Conservation (phyloP, 2,113 vertebrate species). For the Poeciliopsis retropinna region DNA sequence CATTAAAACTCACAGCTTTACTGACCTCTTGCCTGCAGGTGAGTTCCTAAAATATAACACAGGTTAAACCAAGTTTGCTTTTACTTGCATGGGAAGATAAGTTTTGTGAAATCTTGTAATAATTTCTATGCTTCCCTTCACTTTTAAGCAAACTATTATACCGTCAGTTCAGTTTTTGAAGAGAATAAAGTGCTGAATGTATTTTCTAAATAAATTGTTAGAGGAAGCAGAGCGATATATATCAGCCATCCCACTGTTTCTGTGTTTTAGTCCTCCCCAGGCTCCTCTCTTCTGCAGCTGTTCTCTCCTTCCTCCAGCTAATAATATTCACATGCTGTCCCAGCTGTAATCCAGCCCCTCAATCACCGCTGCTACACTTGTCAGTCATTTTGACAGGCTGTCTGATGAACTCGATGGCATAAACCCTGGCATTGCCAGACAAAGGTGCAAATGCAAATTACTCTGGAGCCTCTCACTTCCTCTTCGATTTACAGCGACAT, state of each 20-base stretch:
- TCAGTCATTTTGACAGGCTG: constrained; percentile 61
- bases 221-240: neutral
- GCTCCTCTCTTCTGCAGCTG: constrained; percentile 13
- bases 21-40: too few relatives aligned
- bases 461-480: neutral
- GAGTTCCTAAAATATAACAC: too few relatives aligned
- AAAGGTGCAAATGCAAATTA: constrained; percentile 7
- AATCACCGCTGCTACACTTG: constrained; percentile 36
- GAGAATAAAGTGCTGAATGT: neutral
- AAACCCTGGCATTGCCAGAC: constrained; percentile 32
- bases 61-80: too few relatives aligned
- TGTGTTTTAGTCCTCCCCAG: constrained; percentile 1
- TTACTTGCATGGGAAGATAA: too few relatives aligned
- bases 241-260: constrained; percentile 2
- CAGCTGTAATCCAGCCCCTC: constrained; percentile 50
- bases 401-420: constrained; percentile 50
- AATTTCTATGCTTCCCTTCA: too few relatives aligned
- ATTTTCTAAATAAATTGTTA: neutral
- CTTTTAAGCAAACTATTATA: too few relatives aligned
- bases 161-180: too few relatives aligned
- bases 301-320: constrained; percentile 13
- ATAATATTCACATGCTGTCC: constrained; percentile 41
- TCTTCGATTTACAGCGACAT: neutral
- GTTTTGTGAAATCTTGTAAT: too few relatives aligned
- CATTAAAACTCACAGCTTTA: too few relatives aligned